Percentiles rank a stretch among this genome's conserved stretches.
phyloP scores from a whole-genome alignment of 2,113 vertebrate genomes.

The Antigone vipio region DNA sequence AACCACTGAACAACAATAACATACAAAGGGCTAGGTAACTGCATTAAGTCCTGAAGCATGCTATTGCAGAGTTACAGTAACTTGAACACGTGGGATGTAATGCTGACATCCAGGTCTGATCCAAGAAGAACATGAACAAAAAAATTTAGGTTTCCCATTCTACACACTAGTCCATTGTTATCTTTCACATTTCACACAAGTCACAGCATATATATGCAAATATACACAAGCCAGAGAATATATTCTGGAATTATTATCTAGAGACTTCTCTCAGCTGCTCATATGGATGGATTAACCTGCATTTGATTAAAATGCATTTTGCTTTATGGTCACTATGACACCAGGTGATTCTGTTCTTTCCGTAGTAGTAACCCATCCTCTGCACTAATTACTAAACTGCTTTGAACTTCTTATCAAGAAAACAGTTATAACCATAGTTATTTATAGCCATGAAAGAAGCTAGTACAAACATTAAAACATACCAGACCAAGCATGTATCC shows the following conservation, averaged over 20 bases:
- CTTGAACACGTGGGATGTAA: background rate
- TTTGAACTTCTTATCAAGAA: background rate
- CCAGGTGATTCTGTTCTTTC: background rate
- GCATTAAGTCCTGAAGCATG: background rate
- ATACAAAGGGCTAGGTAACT: background rate
- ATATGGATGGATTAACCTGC: background rate
- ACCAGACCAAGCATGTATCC: background rate
- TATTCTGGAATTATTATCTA: background rate
- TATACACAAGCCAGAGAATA: background rate
- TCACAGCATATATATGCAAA: background rate
- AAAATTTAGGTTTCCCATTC: background rate
- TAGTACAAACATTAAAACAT: background rate
- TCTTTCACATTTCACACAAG: background rate
- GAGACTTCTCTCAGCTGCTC: background rate
- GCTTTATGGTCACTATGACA: background rate
- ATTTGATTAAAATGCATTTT: background rate
- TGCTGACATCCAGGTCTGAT: background rate
- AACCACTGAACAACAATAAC: background rate
- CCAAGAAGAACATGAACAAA: background rate
- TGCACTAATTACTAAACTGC: background rate
- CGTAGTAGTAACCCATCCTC: background rate
- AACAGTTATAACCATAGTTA: background rate
- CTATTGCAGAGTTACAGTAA: background rate
- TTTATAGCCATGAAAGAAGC: background rate
- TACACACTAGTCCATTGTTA: background rate